These are phyloP conservation scores for Chrysolina americana DNA, from an alignment of 2,888 invertebrate genomes.

Conservation along the genomic window DNA sequence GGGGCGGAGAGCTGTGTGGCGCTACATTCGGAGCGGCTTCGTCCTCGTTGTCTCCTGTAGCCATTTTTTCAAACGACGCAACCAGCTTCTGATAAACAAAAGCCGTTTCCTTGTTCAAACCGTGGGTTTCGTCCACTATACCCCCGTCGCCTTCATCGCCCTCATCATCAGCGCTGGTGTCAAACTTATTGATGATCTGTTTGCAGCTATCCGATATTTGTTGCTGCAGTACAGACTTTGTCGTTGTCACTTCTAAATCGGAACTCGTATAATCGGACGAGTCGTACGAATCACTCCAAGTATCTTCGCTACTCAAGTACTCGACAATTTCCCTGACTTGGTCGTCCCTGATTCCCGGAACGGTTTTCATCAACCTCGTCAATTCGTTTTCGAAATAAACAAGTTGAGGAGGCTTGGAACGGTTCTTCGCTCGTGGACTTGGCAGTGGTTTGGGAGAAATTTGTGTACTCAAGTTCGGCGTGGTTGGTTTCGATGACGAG, in stretches of 20 bases:
- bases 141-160: conserved; percentile 72
- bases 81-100: conserved; percentile 91
- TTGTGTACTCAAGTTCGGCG: conserved; percentile 64
- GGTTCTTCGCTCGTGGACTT: conserved; percentile 74
- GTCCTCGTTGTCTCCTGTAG: conserved; percentile 70
- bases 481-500: conserved; percentile 72
- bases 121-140: conserved; percentile 70
- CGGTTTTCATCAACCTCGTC: conserved; percentile 92
- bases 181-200: conserved; percentile 90
- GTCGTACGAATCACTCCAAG: conserved; percentile 95
- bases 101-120: conserved; percentile 81
- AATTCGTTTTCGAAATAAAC: conserved; percentile 92
- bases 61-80: conserved; percentile 86
- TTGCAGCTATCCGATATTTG: conserved; percentile 92
- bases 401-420: conserved; percentile 87
- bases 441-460: conserved; percentile 70
- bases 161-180: conserved; percentile 74
- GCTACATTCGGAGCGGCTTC: conserved; percentile 51
- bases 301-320: conserved; percentile 92
- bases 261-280: conserved; percentile 94
- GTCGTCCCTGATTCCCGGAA: conserved; percentile 91
- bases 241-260: conserved; percentile 82
- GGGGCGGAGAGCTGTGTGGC: conserved; percentile 81
- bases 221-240: conserved; percentile 82
- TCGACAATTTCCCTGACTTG: conserved; percentile 94